A percentile compares a stretch with the other conserved stretches of the same genome.
phyloP scores from a whole-genome alignment of 2,888 invertebrate genomes.

The Oxyscelio sp. region DNA sequence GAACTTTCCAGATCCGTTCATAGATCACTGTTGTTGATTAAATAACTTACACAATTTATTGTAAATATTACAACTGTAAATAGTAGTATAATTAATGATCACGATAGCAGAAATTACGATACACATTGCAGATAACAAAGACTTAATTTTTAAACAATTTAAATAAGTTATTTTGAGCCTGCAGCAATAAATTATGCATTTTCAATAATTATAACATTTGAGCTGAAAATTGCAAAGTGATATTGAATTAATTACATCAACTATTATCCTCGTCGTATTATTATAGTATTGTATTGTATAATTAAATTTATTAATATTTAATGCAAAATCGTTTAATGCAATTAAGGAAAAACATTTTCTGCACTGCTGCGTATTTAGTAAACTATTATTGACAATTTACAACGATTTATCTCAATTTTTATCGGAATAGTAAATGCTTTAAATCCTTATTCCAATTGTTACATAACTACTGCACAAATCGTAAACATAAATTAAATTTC shows the following conservation, averaged over 20 bases:
- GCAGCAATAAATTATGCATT: no score
- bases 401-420: constrained; percentile 54
- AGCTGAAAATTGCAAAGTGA: background rate
- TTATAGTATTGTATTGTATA: background rate
- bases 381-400: constrained; percentile 41
- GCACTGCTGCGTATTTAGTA: background rate
- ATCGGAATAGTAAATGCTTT: constrained; percentile 44
- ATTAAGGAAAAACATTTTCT: background rate
- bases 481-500: constrained; percentile 37
- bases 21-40: no score
- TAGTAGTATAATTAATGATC: no score
- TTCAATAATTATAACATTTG: no score
- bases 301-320: constrained; percentile 5
- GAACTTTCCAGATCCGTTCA: no score
- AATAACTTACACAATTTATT: no score
- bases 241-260: background rate
- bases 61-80: no score
- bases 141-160: no score
- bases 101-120: no score
- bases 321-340: background rate
- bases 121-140: no score
- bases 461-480: constrained; percentile 29
- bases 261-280: background rate
- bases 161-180: no score
- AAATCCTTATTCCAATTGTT: constrained; percentile 56